Evolutionary conservation across 2,797 vertebrate genomes (phyloP).

Genomic region (Danio kyathit): DNA sequence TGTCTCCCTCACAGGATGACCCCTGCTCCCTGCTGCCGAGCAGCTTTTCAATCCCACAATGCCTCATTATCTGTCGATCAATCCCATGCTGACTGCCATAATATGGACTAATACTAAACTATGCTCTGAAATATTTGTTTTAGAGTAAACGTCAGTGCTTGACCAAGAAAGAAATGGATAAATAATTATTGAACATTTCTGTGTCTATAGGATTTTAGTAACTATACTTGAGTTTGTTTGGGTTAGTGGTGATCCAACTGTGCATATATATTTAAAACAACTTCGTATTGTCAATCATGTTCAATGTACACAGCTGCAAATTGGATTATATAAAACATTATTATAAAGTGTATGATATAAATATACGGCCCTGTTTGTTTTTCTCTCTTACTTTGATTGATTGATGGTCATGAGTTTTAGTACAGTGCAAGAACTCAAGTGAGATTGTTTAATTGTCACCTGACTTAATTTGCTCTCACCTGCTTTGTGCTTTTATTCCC

Average conservation of each 20-base stretch:
- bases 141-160: background rate
- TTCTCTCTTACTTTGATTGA: too few relatives aligned
- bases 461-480: background rate
- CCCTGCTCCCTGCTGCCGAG: constrained; percentile 66
- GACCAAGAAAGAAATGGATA: background rate
- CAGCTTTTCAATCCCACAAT: constrained; percentile 74
- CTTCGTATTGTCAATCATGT: background rate
- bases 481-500: background rate
- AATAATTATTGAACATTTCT: background rate
- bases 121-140: constrained; percentile 18
- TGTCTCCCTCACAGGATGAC: constrained; percentile 59
- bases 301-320: background rate
- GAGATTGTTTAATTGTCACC: constrained; percentile 6
- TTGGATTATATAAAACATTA: too few relatives aligned
- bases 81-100: constrained; percentile 68
- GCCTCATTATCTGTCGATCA: constrained; percentile 80
- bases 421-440: background rate
- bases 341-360: too few relatives aligned
- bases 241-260: background rate
- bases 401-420: background rate
- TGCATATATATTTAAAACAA: background rate
- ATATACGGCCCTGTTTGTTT: too few relatives aligned
- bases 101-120: constrained; percentile 67
- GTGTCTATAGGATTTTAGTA: background rate
- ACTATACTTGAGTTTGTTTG: background rate